A percentile compares a stretch with the other conserved stretches of the same genome.
These are phyloP conservation scores for Rhincodon typus DNA, from an alignment of 2,797 vertebrate genomes.

Conservation along the genomic window DNA sequence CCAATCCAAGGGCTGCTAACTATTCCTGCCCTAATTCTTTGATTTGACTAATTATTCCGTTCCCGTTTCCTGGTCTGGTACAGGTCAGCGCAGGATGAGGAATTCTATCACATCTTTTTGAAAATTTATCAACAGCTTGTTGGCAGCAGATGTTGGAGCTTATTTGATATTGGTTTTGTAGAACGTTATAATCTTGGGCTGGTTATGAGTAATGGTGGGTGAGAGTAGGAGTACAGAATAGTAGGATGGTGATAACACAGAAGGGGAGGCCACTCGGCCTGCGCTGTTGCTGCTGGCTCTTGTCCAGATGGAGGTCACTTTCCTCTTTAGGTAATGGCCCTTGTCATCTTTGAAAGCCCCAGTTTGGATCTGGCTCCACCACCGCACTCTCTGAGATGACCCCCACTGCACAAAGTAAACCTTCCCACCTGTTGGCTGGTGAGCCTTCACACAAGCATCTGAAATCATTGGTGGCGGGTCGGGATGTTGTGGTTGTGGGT, in stretches of 20 bases:
- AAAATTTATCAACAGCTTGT: not conserved
- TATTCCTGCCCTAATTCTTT: not conserved
- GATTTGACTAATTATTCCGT: not conserved
- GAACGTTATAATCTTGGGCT: not conserved
- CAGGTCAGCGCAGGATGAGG: not conserved
- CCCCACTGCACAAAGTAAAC: too few species aligned
- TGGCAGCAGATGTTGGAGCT: not conserved
- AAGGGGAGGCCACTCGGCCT: too few species aligned
- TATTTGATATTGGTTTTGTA: not conserved
- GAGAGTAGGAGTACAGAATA: not conserved
- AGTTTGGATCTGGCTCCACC: too few species aligned
- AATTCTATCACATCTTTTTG: not conserved
- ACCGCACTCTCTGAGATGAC: too few species aligned
- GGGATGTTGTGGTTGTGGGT: not conserved
- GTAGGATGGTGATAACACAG: too few species aligned
- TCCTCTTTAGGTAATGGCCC: too few species aligned
- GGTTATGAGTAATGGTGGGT: not conserved
- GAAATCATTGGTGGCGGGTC: too few species aligned
- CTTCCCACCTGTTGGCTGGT: too few species aligned
- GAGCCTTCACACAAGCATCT: too few species aligned
- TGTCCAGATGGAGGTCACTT: not conserved
- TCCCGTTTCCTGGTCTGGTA: not conserved
- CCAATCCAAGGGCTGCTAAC: not conserved
- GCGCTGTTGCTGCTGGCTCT: too few species aligned
- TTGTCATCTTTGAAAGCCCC: too few species aligned